Base-by-base conservation (phyloP, 2,888 invertebrate genomes). In the Seladonia tumulorum region DNA sequence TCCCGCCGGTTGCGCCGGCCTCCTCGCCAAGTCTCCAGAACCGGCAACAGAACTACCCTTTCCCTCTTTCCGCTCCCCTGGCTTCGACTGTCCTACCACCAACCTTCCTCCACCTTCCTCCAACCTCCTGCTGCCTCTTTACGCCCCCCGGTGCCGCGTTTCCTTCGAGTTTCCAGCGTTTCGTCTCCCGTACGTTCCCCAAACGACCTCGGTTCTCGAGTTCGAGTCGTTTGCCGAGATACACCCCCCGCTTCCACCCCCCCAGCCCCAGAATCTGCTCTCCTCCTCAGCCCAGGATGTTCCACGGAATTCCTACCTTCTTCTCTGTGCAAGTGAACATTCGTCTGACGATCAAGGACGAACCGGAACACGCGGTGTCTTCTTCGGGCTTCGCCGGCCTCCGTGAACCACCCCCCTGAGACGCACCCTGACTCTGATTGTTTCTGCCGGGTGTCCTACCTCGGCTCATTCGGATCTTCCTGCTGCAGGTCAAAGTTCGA, bases 161-260 rank as follows among this genome's bases (percentile, higher is more conserved):
- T 92, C 92, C 92, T 92, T 93, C 91, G 90, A 91, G 90, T 92
- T 93, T 90, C 91, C 91, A 93, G 83, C 91, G 89, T 92, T 92
- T 92, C 91, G 91, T 92, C 91, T 92, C 92, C 90, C 92, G 90
- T 90, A 90, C 89, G 91, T 91, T 92, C 89, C 89, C 88, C 92
- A 88, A 92, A 93, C 91, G 91, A 92, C 89, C 90, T 80, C 88
- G 87, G 87, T 87, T 88, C 82, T 88, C 83, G 84, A 87, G 86
- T 82, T 90, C 82, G 77, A 85, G 87, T 89, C 89, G 83, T 90
- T 90, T 87, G 82, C 87, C 53, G 79, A 88, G 90, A 90, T 89
- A 90, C 88, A 81, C 88, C 88, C 89, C 88, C 76, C 71, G 75
- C 77, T 81, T 82, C 74, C 73, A 47, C 80, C 63, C 39, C 79